These are phyloP conservation scores for Oncorhynchus clarkii DNA, from an alignment of 2,113 vertebrate species.

Conservation along the genomic window DNA sequence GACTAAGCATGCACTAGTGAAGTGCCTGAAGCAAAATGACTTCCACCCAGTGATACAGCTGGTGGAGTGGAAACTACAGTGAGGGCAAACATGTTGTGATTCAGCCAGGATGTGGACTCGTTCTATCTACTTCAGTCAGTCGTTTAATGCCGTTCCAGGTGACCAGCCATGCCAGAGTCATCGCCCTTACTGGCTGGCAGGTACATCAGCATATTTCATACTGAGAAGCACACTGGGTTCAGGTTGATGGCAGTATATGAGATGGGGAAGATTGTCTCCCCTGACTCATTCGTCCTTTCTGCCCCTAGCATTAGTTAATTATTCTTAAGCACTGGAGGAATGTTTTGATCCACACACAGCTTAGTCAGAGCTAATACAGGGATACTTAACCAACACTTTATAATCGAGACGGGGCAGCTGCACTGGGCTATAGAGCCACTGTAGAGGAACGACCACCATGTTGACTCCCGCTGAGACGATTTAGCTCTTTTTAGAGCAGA, in stretches of 20 bases:
- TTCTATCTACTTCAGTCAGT: too few relatives aligned
- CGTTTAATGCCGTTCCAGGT: too few relatives aligned
- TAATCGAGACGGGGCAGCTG: neutral
- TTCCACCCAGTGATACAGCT: too few relatives aligned
- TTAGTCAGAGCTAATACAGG: neutral
- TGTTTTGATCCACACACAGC: conserved; percentile 7
- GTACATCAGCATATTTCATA: neutral
- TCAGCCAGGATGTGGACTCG: neutral
- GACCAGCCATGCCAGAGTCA: too few relatives aligned
- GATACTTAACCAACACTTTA: neutral
- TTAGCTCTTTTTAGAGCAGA: neutral
- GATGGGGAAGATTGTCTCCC: neutral
- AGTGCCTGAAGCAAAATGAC: too few relatives aligned
- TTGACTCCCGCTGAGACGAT: neutral
- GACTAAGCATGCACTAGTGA: too few relatives aligned
- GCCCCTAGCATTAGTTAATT: neutral
- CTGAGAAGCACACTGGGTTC: neutral
- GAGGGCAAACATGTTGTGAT: neutral
- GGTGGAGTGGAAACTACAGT: conserved; percentile 5
- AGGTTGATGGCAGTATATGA: conserved; percentile 20
- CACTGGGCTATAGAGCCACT: neutral
- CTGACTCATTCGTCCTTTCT: conserved; percentile 29
- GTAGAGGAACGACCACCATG: neutral
- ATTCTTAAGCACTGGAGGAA: neutral
- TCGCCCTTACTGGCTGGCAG: too few relatives aligned